Base-by-base conservation (phyloP, 2,888 invertebrate genomes). In the Caenorhabditis doughertyi region DNA sequence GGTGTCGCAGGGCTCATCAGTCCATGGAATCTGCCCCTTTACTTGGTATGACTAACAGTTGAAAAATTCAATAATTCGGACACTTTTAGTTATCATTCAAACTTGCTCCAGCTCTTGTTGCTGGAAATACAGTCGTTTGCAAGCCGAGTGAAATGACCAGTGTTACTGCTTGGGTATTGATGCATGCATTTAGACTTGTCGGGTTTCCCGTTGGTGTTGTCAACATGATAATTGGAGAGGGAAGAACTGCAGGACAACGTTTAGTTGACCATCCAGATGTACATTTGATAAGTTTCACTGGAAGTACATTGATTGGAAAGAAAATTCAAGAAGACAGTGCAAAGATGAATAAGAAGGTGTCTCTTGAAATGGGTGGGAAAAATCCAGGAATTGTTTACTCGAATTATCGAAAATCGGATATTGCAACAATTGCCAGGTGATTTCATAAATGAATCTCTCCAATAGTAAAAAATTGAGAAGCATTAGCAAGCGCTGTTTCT, bases 121-220 rank as follows among this genome's bases (percentile, higher is more conserved):
- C 91, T 51, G 93, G 93, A 5, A 93, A 93, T 88, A 94, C 94
- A 2, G 93, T 94, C 0, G 94, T 94, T 0, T 93, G 93, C 79
- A 94, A 94, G 84, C 94, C 94, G 1, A 93, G 93, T 88, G 94
- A 94, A 88, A 92, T 94, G 91, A 94, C 94, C 0, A 93, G 93
- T 2, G 93, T 93, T 2, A 93, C 94, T 0, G 93, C 94, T 0
- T 93, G 92, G 92, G 92, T 92, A 88, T 89, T 94, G 9, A 93
- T 93, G 85, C 90, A 93, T 67, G 87, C 93, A 7, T 90, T 93
- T 21, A 88, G 92, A 16, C 92, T 93, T 80, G 93, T 93, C 68
- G 94, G 93, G n/a, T 88, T 94, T 21, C 94, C 94, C 0, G 85
- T 92, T 23, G 94, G 94, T 27, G 94, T 94, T 2, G 92, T 94